Evolutionary conservation across 2,888 invertebrate genomes (phyloP).

Genomic region (Leptinotarsa haldemani): DNA sequence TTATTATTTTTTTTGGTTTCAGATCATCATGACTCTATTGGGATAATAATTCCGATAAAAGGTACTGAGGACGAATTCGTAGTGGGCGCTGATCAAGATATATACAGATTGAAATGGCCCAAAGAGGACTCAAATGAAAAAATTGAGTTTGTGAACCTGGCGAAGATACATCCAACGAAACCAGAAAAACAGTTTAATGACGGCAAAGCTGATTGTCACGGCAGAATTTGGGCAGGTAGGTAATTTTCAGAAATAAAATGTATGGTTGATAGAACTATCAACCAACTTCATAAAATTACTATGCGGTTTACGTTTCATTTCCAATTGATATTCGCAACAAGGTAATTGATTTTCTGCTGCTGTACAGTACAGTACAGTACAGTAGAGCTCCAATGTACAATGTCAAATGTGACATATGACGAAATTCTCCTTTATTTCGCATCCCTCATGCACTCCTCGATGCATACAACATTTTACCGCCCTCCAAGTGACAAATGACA

Average conservation of each 20-base stretch:
- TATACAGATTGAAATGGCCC: slow-evolving; percentile 66
- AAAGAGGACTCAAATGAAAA: slow-evolving; percentile 40
- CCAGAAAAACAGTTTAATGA: slow-evolving; percentile 67
- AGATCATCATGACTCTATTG: slow-evolving; percentile 58
- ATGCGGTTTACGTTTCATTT: too few relatives aligned
- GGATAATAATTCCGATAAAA: slow-evolving; percentile 65
- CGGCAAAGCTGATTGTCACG: slow-evolving; percentile 68
- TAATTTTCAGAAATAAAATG: background rate
- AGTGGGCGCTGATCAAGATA: slow-evolving; percentile 61
- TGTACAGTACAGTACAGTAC: too few relatives aligned
- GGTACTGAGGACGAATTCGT: slow-evolving; percentile 61
- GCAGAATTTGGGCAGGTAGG: slow-evolving; percentile 68
- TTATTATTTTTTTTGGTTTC: slow-evolving; percentile 21
- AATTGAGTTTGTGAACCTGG: slow-evolving; percentile 52
- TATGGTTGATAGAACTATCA: too few relatives aligned
- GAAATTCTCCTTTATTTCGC: too few relatives aligned
- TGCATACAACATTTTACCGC: too few relatives aligned
- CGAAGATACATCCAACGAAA: slow-evolving; percentile 62
- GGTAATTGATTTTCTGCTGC: too few relatives aligned
- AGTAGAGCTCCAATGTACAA: too few relatives aligned
- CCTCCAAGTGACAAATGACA: too few relatives aligned
- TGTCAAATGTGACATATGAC: too few relatives aligned
- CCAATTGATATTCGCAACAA: too few relatives aligned
- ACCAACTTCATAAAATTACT: too few relatives aligned
- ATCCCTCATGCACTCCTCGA: too few relatives aligned